Evolutionary conservation across 1,140 invertebrate species (phyloP).

Genomic region (Philotrypesis tridentata): DNA sequence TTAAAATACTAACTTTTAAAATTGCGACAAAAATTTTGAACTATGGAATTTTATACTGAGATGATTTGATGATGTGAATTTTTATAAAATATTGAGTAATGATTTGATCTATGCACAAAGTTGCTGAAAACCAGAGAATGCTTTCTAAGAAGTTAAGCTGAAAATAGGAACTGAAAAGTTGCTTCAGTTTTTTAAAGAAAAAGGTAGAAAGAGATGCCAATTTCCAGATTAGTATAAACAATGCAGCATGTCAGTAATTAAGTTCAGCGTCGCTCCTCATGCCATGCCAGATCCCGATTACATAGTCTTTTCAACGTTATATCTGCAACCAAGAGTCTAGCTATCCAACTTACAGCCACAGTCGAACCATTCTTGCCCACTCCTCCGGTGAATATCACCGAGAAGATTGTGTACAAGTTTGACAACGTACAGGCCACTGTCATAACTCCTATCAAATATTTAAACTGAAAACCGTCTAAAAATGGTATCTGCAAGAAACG

Average conservation of each 20-base stretch:
- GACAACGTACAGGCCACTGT: constrained; percentile 81
- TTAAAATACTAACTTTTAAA: not conserved
- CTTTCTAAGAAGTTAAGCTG: constrained; percentile 34
- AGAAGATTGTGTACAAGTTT: constrained; percentile 81
- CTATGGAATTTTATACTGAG: constrained; percentile 17
- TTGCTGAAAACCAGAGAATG: constrained; percentile 25
- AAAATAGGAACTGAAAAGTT: constrained; percentile 26
- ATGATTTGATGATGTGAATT: constrained; percentile 18
- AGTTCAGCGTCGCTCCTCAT: constrained; percentile 67
- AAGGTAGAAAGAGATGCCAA: constrained; percentile 25
- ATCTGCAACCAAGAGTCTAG: constrained; percentile 63
- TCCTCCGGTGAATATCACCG: constrained; percentile 92
- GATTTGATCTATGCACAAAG: constrained; percentile 23
- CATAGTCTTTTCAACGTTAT: constrained; percentile 51
- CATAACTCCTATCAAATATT: constrained; percentile 82
- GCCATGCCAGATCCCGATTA: constrained; percentile 68
- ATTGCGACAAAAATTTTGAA: not conserved
- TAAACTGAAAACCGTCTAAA: constrained; percentile 80
- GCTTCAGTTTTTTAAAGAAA: constrained; percentile 31
- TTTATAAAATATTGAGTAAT: constrained; percentile 9
- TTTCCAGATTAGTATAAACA: constrained; percentile 54
- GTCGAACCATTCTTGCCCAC: constrained; percentile 97
- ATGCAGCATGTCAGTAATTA: constrained; percentile 63
- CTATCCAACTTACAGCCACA: constrained; percentile 84
- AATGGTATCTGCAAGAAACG: constrained; percentile 74